phyloP scores from a whole-genome alignment of 2,888 invertebrate species.

The Pandemis cinnamomeana region DNA sequence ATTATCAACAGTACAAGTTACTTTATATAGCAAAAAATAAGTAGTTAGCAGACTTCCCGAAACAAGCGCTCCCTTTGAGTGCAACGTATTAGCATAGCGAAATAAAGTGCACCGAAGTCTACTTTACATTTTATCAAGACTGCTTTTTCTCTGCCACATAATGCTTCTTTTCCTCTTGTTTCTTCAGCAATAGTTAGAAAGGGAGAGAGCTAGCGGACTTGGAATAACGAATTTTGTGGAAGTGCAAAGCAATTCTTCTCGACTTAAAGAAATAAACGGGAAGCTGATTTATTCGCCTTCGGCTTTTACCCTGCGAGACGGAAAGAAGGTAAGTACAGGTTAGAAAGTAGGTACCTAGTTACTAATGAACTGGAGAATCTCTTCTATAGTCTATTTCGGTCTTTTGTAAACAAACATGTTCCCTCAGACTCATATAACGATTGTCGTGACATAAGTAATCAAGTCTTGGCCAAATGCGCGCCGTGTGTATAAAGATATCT shows the following conservation, averaged over 20 bases:
- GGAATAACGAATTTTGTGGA: background rate
- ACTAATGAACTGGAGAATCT: too few species aligned
- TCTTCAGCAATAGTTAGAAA: background rate
- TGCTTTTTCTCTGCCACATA: background rate
- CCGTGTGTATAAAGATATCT: too few species aligned
- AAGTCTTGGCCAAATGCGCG: too few species aligned
- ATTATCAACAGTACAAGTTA: background rate
- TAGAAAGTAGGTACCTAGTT: background rate
- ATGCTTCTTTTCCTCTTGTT: background rate
- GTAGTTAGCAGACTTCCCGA: background rate
- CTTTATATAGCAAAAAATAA: background rate
- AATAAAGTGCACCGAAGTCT: constrained; percentile 16
- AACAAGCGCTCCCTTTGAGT: constrained; percentile 14
- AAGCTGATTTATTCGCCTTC: background rate
- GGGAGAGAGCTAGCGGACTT: background rate
- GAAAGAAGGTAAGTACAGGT: background rate
- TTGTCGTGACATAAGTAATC: too few species aligned
- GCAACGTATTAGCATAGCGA: constrained; percentile 32
- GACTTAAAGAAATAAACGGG: background rate
- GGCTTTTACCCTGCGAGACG: background rate
- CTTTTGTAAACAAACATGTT: too few species aligned
- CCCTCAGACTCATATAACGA: too few species aligned
- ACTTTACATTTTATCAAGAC: constrained; percentile 31
- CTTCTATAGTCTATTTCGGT: too few species aligned
- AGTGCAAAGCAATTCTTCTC: constrained; percentile 15